Evolutionary conservation across 2,113 vertebrate genomes (phyloP), one percentile per base, ranked within the genome.

Genomic region (Agapornis roseicollis): DNA sequence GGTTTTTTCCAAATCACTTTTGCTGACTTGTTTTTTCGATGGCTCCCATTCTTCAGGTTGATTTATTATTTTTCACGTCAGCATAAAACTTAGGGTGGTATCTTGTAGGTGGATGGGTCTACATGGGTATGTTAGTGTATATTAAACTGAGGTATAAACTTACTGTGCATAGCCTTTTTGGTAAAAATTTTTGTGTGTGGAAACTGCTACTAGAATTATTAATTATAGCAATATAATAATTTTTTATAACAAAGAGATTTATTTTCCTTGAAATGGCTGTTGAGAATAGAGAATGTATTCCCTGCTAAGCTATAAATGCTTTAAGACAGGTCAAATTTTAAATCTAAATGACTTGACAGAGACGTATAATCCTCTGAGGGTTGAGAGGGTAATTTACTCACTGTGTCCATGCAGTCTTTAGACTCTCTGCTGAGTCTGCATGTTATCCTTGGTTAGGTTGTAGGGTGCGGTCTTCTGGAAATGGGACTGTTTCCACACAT

Each of bases 281-380:
- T 89, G 52, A 79, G 72, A 79, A 79, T 72, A 89, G 11, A 41
- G 35, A 64, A 55, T 0, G 2, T 61, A 46, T 52, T 89, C 89
- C 74, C 66, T 85, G 52, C 35, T n/a, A 95, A 89, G 65, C 33
- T 94, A 20, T 89, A 76, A 92, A 85, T 69, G 58, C 60, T 93
- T 82, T 85, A 63, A 88, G 79, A 56, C 33, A 66, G 60, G 68
- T 91, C 63, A 80, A 39, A 93, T 88, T 93, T 93, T 83, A 78
- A 72, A 60, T 83, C 58, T 80, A 69, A 96, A 77, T 66, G 39
- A 73, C 71, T 77, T 89, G 63, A 90, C n/a, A 77, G 64, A 91
- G 89, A 80, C 81, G 58, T 89, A n/a, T 88, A 85, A 89, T 94
- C 85, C 83, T 82, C 79, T 63, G 77, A 66, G 81, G 44, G 58